phyloP scores from a whole-genome alignment of 2,113 vertebrate genomes.

The Sula dactylatra region DNA sequence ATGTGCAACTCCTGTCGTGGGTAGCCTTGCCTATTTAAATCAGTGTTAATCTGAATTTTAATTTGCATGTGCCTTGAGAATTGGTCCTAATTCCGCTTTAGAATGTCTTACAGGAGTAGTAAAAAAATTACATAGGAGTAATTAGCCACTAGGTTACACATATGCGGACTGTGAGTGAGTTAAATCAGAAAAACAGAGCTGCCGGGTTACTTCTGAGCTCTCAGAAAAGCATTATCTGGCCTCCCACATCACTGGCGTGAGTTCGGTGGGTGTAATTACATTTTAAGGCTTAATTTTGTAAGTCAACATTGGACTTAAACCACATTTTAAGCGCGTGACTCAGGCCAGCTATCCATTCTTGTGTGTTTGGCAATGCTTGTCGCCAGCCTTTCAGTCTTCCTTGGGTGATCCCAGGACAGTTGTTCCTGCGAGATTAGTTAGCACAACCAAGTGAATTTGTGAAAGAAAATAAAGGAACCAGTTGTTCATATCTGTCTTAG shows the following conservation, averaged over 20 bases:
- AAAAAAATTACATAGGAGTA: too few relatives aligned
- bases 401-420: rapidly evolving
- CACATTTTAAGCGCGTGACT: rapidly evolving
- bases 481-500: rapidly evolving
- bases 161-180: rapidly evolving
- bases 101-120: background rate
- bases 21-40: background rate
- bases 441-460: background rate
- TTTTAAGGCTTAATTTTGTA: background rate
- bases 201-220: background rate
- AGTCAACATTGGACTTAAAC: rapidly evolving
- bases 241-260: rapidly evolving
- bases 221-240: rapidly evolving
- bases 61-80: background rate
- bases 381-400: background rate
- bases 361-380: background rate
- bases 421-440: background rate
- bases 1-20: background rate
- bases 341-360: background rate
- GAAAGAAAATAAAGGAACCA: rapidly evolving
- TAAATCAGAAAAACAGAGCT: background rate
- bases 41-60: background rate
- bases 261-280: rapidly evolving
- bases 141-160: background rate
- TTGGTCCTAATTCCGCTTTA: background rate